A percentile compares a stretch with the other conserved stretches of the same genome.
Evolutionary conservation across 2,797 vertebrate species (phyloP).

Genomic region (Brachyalestes nurse): DNA sequence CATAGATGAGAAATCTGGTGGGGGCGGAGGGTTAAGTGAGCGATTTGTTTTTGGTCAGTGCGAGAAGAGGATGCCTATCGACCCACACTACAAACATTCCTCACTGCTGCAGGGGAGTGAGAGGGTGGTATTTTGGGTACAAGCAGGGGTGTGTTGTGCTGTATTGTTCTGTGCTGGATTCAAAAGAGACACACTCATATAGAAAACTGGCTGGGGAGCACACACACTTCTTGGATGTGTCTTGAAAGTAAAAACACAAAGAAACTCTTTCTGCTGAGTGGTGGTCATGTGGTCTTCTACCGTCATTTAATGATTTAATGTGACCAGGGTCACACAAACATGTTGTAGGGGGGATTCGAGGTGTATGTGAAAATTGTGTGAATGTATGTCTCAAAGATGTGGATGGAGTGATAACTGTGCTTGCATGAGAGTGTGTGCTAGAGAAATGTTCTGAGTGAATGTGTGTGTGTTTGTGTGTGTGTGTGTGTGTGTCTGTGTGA

Average conservation of each 20-base stretch:
- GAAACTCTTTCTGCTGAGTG: neutral
- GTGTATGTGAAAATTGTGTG: too few relatives aligned
- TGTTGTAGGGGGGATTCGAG: too few relatives aligned
- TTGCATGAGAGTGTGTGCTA: too few relatives aligned
- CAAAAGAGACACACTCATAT: neutral
- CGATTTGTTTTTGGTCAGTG: neutral
- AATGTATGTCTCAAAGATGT: too few relatives aligned
- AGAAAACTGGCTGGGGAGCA: neutral
- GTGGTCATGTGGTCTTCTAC: neutral
- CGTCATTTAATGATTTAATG: too few relatives aligned
- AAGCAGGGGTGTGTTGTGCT: slow-evolving; percentile 14
- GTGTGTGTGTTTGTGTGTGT: neutral
- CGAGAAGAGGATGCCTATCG: slow-evolving; percentile 48
- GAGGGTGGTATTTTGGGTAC: slow-evolving; percentile 29
- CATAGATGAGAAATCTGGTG: slow-evolving; percentile 4
- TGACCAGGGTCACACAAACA: too few relatives aligned
- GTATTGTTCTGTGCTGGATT: slow-evolving; percentile 41
- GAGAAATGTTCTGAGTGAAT: neutral
- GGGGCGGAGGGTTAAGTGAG: neutral
- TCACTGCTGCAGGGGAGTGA: slow-evolving; percentile 30
- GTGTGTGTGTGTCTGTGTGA: slow-evolving; percentile 8
- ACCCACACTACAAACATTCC: slow-evolving; percentile 53
- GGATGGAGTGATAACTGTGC: too few relatives aligned
- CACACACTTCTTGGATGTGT: neutral
- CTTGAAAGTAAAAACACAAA: neutral